Percentiles rank a stretch among this genome's conserved stretches.
Conservation (phyloP, 2,113 vertebrate species). For the Miniopterus natalensis region DNA sequence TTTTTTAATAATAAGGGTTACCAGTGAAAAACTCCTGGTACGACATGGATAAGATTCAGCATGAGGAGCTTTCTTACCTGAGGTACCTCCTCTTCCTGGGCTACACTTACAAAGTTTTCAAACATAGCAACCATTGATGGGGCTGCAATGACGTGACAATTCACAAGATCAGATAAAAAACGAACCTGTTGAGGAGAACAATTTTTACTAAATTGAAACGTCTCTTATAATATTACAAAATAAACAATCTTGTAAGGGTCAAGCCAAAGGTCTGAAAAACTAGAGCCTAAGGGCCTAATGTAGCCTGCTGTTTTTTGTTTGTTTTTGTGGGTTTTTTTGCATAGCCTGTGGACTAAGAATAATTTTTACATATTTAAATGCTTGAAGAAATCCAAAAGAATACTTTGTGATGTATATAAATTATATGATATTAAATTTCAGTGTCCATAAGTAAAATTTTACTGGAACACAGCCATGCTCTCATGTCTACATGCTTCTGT, state of each 20-base stretch:
- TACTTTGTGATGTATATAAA: neutral
- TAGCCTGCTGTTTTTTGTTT: neutral
- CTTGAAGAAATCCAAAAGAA: neutral
- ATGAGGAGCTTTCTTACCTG: slow-evolving; percentile 89
- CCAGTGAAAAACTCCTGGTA: slow-evolving; percentile 9
- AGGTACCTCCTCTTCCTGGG: slow-evolving; percentile 97
- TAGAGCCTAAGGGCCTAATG: neutral
- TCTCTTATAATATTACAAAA: slow-evolving; percentile 50
- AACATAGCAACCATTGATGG: slow-evolving; percentile 99
- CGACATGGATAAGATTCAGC: neutral
- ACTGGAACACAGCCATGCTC: neutral
- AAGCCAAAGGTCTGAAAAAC: slow-evolving; percentile 2
- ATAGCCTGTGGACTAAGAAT: neutral
- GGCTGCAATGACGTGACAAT: slow-evolving; percentile 98
- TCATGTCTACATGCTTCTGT: neutral
- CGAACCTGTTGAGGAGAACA: slow-evolving; percentile 90
- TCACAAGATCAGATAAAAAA: slow-evolving; percentile 97
- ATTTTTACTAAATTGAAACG: slow-evolving; percentile 49
- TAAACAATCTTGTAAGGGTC: neutral
- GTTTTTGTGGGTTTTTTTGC: slow-evolving; percentile 32
- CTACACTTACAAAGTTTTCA: slow-evolving; percentile 97
- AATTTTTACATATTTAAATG: neutral
- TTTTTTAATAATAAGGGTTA: neutral
- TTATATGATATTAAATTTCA: slow-evolving; percentile 6
- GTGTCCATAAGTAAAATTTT: neutral